A percentile compares a stretch with the other conserved stretches of the same genome.
These are phyloP conservation scores for Paracentrotus lividus DNA, from an alignment of 53 echinoderm and acorn worm species.

Conservation along the genomic window DNA sequence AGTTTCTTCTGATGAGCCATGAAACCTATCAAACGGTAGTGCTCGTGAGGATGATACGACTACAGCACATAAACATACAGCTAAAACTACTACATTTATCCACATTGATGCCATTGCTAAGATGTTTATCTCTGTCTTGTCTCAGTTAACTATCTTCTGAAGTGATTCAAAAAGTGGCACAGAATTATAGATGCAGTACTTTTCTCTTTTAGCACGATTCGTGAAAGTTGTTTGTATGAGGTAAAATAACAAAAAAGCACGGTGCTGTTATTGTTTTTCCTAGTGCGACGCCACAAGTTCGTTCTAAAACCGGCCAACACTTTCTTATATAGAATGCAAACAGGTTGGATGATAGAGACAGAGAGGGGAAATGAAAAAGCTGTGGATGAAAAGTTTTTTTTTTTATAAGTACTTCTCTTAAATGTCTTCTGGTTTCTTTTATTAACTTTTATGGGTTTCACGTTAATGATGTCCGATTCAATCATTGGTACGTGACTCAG, in stretches of 20 bases:
- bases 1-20: background rate
- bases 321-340: background rate
- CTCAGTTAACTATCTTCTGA: background rate
- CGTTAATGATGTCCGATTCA: background rate
- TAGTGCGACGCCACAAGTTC: background rate
- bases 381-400: background rate
- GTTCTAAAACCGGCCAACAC: background rate
- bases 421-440: background rate
- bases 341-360: background rate
- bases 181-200: background rate
- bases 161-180: no score
- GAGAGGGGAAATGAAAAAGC: background rate
- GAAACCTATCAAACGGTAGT: constrained; percentile 2
- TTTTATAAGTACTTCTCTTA: background rate
- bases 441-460: background rate
- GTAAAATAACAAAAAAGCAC: background rate
- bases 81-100: background rate
- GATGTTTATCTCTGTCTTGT: background rate
- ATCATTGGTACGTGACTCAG: background rate
- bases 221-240: background rate
- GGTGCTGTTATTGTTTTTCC: background rate
- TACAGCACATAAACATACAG: background rate
- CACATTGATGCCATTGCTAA: background rate
- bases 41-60: constrained; percentile 3
- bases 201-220: background rate